Percentiles rank a stretch among this genome's conserved stretches.
phyloP scores from a whole-genome alignment of 2,797 vertebrate species.

The Syngnathus acus region DNA sequence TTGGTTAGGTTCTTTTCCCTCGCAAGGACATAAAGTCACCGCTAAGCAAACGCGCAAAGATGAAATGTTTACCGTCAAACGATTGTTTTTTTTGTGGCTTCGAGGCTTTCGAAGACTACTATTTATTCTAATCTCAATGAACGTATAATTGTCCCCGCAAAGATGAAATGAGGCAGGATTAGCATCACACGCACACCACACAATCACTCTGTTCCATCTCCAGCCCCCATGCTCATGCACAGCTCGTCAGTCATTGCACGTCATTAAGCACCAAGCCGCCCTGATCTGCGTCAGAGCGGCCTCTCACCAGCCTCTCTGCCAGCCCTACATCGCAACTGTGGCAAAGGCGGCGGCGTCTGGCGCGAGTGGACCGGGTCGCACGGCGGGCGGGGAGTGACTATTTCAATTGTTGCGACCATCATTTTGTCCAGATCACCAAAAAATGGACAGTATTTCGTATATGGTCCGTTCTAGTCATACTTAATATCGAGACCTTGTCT shows the following conservation, averaged over 20 bases:
- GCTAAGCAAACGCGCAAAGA: neutral
- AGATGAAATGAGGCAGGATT: neutral
- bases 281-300: conserved; percentile 50
- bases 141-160: conserved; percentile 1
- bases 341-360: conserved; percentile 51
- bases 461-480: conserved; percentile 29
- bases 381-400: conserved; percentile 41
- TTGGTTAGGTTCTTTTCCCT: neutral
- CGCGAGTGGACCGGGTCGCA: conserved; percentile 50
- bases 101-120: conserved; percentile 1
- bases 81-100: conserved; percentile 1
- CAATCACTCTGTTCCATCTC: conserved; percentile 44
- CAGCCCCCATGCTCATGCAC: conserved; percentile 62
- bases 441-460: conserved; percentile 24
- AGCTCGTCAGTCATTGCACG: conserved; percentile 54
- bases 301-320: conserved; percentile 52
- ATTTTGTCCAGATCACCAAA: conserved; percentile 33
- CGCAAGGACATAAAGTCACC: neutral
- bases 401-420: conserved; percentile 46
- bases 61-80: neutral
- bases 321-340: conserved; percentile 47
- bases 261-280: conserved; percentile 43
- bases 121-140: neutral
- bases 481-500: conserved; percentile 17
- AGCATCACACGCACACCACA: conserved; percentile 11